Evolutionary conservation across 2,113 vertebrate genomes (phyloP).

Genomic region (Paralichthys olivaceus): DNA sequence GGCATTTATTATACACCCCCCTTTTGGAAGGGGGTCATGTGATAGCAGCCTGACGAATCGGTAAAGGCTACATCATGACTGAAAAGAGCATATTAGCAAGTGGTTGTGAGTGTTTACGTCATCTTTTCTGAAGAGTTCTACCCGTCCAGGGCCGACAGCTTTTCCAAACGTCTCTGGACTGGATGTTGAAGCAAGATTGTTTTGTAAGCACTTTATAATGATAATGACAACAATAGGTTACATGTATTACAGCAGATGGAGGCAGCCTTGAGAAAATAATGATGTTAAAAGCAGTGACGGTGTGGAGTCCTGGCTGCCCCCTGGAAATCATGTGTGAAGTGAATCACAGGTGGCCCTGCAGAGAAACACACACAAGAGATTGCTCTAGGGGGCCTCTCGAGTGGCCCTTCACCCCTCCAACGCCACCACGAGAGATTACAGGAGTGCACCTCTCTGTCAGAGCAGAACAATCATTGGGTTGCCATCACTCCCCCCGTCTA

Average conservation of each 20-base stretch:
- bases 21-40: no score
- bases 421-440: slow-evolving; percentile 35
- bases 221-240: no score
- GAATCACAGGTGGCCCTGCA: slow-evolving; percentile 37
- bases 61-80: no score
- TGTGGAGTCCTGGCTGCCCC: not conserved
- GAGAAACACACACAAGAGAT: slow-evolving; percentile 26
- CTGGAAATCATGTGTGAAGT: slow-evolving; percentile 27
- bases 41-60: no score
- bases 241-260: no score
- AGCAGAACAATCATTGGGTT: slow-evolving; percentile 24
- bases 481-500: not conserved
- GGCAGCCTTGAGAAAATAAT: not conserved
- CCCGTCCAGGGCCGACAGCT: no score
- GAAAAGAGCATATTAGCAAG: no score
- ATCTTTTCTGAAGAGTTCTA: no score
- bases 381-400: slow-evolving; percentile 6
- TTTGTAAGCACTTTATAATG: not conserved
- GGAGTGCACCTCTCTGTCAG: slow-evolving; percentile 27
- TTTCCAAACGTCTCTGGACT: no score
- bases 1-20: no score
- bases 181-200: no score
- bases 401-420: slow-evolving; percentile 36
- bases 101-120: no score
- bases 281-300: slow-evolving; percentile 10